phyloP scores from a whole-genome alignment of 2,888 invertebrate genomes.

The Drosophila meridionalis region DNA sequence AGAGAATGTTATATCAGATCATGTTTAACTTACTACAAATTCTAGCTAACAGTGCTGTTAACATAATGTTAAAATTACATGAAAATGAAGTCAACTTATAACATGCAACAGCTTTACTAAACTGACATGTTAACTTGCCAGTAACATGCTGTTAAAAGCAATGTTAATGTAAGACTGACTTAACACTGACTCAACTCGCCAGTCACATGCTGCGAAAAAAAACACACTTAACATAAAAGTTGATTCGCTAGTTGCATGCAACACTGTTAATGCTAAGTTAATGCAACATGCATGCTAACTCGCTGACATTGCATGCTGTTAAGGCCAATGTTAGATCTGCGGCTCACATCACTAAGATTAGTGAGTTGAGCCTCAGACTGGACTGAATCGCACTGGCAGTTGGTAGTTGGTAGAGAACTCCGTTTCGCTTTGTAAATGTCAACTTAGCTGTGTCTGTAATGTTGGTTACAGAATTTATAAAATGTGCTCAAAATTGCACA shows the following conservation, averaged over 20 bases:
- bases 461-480: conserved; percentile 46
- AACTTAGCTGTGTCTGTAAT: conserved; percentile 61
- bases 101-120: too few relatives aligned
- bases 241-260: not conserved
- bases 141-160: not conserved
- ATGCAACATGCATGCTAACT: conserved; percentile 1
- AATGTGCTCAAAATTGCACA: conserved; percentile 38
- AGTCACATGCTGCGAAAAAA: conserved; percentile 1
- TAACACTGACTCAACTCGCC: not conserved
- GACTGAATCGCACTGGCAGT: not conserved
- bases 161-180: not conserved
- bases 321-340: conserved; percentile 4
- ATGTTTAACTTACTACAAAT: not conserved
- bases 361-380: conserved; percentile 7
- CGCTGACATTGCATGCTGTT: conserved; percentile 15
- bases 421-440: conserved; percentile 40
- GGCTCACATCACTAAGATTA: conserved; percentile 1
- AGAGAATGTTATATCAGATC: not conserved
- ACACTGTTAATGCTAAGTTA: conserved; percentile 1
- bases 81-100: not conserved
- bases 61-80: not conserved
- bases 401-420: conserved; percentile 10
- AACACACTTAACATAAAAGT: not conserved
- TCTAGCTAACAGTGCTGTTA: too few relatives aligned
- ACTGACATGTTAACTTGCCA: not conserved